Conservation (phyloP, 92 coral and sea anemone genomes). For the Phenganax stokvisi region DNA sequence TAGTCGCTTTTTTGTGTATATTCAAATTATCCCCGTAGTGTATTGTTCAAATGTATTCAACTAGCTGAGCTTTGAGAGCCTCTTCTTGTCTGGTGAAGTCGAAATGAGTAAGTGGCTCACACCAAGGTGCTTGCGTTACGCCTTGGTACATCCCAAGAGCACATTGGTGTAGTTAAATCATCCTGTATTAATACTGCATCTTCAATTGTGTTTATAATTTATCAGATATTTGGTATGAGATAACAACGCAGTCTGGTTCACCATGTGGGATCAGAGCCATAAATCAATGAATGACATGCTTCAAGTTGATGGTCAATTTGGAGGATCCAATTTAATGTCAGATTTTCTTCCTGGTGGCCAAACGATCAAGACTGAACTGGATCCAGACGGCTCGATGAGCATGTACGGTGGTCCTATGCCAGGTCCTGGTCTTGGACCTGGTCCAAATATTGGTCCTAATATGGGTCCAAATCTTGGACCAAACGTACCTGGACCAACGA, state of each 20-base stretch:
- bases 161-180: neutral
- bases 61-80: too few relatives aligned
- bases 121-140: too few relatives aligned
- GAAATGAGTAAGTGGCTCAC: too few relatives aligned
- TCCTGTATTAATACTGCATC: too few relatives aligned
- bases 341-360: slow-evolving; percentile 15
- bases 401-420: slow-evolving; percentile 30
- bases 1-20: neutral
- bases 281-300: slow-evolving; percentile 34
- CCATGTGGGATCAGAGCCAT: slow-evolving; percentile 28
- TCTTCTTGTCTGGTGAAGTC: too few relatives aligned
- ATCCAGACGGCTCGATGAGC: slow-evolving; percentile 20
- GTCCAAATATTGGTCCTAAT: slow-evolving; percentile 24
- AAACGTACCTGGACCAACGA: slow-evolving; percentile 3
- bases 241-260: neutral
- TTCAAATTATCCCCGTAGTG: neutral
- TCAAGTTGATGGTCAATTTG: slow-evolving; percentile 28
- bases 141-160: too few relatives aligned
- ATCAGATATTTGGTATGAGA: slow-evolving; percentile 28
- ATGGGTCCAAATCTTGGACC: slow-evolving; percentile 29
- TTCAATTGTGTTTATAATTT: neutral
- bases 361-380: slow-evolving; percentile 16
- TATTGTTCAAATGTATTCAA: neutral
- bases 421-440: slow-evolving; percentile 26
- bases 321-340: slow-evolving; percentile 21